phyloP scores from a whole-genome alignment of 1,140 invertebrate genomes.

The Sesamia nonagrioides region DNA sequence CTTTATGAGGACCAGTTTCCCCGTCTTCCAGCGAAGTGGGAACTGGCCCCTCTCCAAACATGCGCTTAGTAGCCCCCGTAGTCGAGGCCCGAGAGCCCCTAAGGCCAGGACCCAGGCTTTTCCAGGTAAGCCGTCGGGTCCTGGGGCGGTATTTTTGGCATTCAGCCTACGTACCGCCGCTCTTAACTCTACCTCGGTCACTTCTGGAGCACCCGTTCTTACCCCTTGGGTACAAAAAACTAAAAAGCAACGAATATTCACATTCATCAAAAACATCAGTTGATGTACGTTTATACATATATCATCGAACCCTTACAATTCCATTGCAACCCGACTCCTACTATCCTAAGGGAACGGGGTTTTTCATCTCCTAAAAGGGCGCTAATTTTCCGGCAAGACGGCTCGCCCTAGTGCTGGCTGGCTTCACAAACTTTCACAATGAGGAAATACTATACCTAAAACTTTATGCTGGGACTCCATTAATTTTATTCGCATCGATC shows the following conservation, averaged over 20 bases:
- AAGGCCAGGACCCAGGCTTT: too few relatives aligned
- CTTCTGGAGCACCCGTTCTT: too few relatives aligned
- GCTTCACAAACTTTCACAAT: constrained; percentile 14
- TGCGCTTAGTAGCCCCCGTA: too few relatives aligned
- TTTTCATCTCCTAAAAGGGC: constrained; percentile 50
- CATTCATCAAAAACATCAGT: background rate
- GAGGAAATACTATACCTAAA: constrained; percentile 15
- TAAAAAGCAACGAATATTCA: background rate
- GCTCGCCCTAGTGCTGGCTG: constrained; percentile 16
- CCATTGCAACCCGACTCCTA: constrained; percentile 21
- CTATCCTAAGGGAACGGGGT: constrained; percentile 18
- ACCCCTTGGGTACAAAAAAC: background rate
- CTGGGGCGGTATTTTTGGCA: too few relatives aligned
- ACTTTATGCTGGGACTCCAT: constrained; percentile 42
- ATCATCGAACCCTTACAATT: constrained; percentile 27
- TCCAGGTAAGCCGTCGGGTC: too few relatives aligned
- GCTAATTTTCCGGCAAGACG: constrained; percentile 43
- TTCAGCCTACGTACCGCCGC: too few relatives aligned
- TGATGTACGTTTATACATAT: background rate
- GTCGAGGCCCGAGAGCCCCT: too few relatives aligned
- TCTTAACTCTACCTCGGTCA: too few relatives aligned
- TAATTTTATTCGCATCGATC: constrained; percentile 51
- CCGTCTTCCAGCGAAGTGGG: too few relatives aligned
- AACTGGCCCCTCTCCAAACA: too few relatives aligned
- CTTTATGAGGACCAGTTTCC: too few relatives aligned